Evolutionary conservation across 2,113 vertebrate species (phyloP), one percentile per base, ranked within the genome.

Genomic region (Salvelinus sp.): DNA sequence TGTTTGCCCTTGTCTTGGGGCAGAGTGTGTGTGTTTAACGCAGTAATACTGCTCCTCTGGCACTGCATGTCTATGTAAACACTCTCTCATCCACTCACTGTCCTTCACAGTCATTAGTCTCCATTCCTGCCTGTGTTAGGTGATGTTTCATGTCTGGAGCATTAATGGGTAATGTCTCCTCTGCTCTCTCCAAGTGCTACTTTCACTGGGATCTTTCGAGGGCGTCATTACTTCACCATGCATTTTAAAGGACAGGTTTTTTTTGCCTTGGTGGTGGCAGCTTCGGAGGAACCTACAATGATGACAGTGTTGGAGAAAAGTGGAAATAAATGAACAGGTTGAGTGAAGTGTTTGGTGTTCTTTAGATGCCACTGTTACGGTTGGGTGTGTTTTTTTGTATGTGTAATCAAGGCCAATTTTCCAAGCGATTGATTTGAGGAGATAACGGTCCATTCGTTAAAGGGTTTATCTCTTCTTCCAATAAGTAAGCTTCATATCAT

Each of bases 191-290:
- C 74, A 80, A 80, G 79, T 77, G n/a, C 74, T 50, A 2, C 79
- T 74, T 83, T 82, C 69, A 27, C 79, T 83, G 70, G 85, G 84
- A 87, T 90, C 83, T 88, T 85, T 79, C 9, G 70, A 86, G 83
- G 76, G 79, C 80, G 86, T 88, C 76, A 78, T 91, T 88, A 88
- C 82, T 50, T 73, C 62, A 68, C 73, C 48, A 30, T 80, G 65
- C 71, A 62, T 75, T 82, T 70, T 63, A 44, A 44, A 44, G 38
- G 50, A 76, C 38, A 70, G 27, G 16, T 30, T 62, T 70, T 70
- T 75, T n/a, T 20, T 0, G 72, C 22, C 50, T 28, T 72, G 50
- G 71, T 71, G 74, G 22, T 57, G 64, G 47, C 77, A 27, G 62
- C 69, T 73, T 18, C 7, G 69, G 1, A 9, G 64, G 64, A 23